Evolutionary conservation across 2,797 vertebrate genomes (phyloP).

Genomic region (Macrochelys suwanniensis): DNA sequence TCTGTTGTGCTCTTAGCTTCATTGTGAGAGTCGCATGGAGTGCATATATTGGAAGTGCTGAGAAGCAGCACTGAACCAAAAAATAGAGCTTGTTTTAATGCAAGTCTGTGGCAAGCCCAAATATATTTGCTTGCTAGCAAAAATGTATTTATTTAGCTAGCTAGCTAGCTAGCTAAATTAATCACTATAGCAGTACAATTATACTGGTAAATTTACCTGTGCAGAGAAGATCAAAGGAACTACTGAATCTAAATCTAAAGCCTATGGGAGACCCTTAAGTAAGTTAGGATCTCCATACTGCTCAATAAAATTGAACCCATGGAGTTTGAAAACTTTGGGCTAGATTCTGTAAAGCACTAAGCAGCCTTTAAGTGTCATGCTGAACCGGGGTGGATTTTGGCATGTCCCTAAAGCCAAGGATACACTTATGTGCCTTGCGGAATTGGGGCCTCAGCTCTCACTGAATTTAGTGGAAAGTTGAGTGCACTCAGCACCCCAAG

Average conservation of each 20-base stretch:
- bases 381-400: background rate
- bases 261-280: background rate
- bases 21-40: background rate
- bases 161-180: background rate
- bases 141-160: too few species aligned
- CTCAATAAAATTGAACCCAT: background rate
- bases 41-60: background rate
- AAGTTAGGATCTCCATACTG: background rate
- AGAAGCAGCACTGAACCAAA: background rate
- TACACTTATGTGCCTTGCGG: background rate
- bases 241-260: background rate
- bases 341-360: conserved; percentile 10
- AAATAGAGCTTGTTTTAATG: background rate
- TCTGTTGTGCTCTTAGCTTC: background rate
- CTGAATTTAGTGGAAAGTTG: background rate
- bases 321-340: background rate
- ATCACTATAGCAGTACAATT: background rate
- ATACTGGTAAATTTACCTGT: background rate
- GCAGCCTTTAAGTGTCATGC: background rate
- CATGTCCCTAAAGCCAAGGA: background rate
- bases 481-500: background rate
- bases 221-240: background rate
- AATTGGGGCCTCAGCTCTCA: background rate
- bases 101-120: background rate
- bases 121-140: background rate